Base-by-base conservation (phyloP, 1,140 invertebrate species). In the Platyscapa corneri region DNA sequence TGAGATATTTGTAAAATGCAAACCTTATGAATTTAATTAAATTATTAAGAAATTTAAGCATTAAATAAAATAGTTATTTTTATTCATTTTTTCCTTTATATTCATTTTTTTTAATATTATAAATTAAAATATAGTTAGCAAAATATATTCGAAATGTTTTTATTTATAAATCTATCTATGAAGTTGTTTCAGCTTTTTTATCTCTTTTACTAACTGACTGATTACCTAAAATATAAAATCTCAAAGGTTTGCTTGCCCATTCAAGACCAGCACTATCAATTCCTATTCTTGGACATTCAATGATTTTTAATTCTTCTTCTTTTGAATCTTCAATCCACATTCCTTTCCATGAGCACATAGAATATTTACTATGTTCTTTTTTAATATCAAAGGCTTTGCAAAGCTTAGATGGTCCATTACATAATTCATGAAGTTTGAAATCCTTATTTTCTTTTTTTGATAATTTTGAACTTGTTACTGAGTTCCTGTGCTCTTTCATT, bases 331-430 rank as follows among this genome's bases (percentile, higher is more conserved):
- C 96, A 30, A 97, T 87, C 96, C 96, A 97, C 67, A 97, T 89
- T 65, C 89, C 86, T 86, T 93, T 92, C 91, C 91, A 93, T 10
- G 87, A 85, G 76, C 91, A 92, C 30, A 93, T 46, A 10, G 92
- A 93, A 88, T 93, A 93, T 88, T 96, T 96, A 82, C 95, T 94
- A 72, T 91, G 92, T 6, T 92, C 89, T 90, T 95, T 96, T 20
- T 92, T 92, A 49, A 97, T 95, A 78, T 94, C 89, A 78, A 97
- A 93, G 34, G 96, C 94, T 79, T 96, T 95, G 88, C 96, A 97
- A 27, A 97, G 89, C 92, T 97, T 97, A 14, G 96, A 95, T 5
- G 97, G 97, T 0, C 97, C 97, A 92, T 96, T 97, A 76, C 96
- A 96, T 14, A 97, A 90, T 86, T 96, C 94, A 78, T 95, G 93